These are phyloP conservation scores for Ischnura elegans DNA, from an alignment of 2,888 invertebrate genomes.

Conservation along the genomic window DNA sequence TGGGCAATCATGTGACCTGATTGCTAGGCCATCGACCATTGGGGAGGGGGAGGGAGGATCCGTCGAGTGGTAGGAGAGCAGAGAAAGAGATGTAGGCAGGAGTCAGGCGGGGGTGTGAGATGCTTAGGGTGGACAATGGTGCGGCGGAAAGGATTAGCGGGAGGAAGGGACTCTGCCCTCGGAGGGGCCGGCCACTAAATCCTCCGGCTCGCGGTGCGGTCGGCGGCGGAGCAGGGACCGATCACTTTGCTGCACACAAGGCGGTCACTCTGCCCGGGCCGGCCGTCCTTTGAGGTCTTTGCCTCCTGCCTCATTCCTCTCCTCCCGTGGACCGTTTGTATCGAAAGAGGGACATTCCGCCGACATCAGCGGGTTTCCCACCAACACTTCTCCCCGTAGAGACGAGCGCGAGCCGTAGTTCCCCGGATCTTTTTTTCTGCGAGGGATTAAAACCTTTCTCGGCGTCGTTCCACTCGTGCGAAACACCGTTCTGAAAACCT, in stretches of 20 bases:
- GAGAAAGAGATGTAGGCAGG: constrained; percentile 1
- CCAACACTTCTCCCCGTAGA: neutral
- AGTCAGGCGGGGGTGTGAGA: constrained; percentile 30
- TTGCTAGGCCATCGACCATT: neutral
- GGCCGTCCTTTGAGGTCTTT: constrained; percentile 63
- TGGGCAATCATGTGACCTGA: neutral
- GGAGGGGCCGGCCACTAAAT: constrained; percentile 53
- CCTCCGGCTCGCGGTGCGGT: neutral
- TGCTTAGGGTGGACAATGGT: neutral
- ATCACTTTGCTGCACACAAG: neutral
- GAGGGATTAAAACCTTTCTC: constrained; percentile 39
- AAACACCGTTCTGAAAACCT: constrained; percentile 43
- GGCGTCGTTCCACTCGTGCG: neutral
- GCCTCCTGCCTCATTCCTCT: constrained; percentile 30
- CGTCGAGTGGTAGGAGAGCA: neutral
- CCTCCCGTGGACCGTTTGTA: constrained; percentile 30
- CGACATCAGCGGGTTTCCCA: constrained; percentile 61
- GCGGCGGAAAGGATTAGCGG: neutral
- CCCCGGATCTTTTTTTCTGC: constrained; percentile 32
- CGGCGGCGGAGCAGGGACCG: neutral
- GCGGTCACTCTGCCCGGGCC: constrained; percentile 52
- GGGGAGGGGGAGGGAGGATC: neutral
- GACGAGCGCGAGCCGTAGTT: neutral
- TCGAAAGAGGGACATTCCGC: constrained; percentile 44
- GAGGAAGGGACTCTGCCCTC: constrained; percentile 7